A percentile compares a stretch with the other conserved stretches of the same genome.
Evolutionary conservation across 2,888 invertebrate genomes (phyloP).

Genomic region (Rhaphigaster nebulosa): DNA sequence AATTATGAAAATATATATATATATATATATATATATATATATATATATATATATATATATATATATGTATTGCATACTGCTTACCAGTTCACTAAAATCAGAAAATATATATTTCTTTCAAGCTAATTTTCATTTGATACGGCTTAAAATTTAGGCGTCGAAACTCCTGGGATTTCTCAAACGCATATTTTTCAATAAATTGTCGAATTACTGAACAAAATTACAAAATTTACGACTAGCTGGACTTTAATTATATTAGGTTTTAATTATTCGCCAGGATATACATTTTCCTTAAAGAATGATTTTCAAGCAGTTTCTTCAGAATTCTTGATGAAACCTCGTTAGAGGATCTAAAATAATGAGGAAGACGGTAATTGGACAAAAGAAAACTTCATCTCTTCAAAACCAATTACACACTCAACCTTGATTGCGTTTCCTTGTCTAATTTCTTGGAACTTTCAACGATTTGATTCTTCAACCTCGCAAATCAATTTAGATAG

Average conservation of each 20-base stretch:
- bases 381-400: conserved; percentile 35
- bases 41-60: too few species aligned
- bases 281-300: background rate
- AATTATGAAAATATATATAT: too few species aligned
- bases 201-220: too few species aligned
- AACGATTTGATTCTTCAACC: background rate
- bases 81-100: too few species aligned
- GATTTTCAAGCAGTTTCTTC: background rate
- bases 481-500: background rate
- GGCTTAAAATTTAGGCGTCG: too few species aligned
- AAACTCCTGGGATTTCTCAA: background rate
- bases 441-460: background rate
- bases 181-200: background rate
- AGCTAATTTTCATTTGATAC: too few species aligned
- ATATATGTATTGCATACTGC: too few species aligned
- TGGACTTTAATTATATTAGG: background rate
- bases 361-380: conserved; percentile 13
- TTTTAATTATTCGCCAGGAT: background rate
- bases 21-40: too few species aligned
- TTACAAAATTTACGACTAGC: background rate
- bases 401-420: conserved; percentile 32
- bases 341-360: conserved; percentile 33
- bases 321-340: conserved; percentile 16
- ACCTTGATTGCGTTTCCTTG: conserved; percentile 15
- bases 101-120: too few species aligned